Evolutionary conservation across 2,797 vertebrate genomes (phyloP).

Genomic region (Hydrolagus colliei): DNA sequence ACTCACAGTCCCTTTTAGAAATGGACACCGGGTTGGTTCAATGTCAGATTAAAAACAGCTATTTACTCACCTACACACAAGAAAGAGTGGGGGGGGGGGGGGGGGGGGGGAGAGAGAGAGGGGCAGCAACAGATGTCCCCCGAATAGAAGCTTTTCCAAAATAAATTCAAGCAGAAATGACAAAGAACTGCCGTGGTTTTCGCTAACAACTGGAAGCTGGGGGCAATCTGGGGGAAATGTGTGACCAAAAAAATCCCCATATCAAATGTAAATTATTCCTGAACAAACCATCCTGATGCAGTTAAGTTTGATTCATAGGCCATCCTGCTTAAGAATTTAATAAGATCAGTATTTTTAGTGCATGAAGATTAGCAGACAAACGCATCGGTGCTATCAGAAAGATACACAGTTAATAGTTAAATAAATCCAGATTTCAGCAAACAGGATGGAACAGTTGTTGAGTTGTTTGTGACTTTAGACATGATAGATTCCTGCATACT

Average conservation of each 20-base stretch:
- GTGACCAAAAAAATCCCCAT: background rate
- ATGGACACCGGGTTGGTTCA: no score
- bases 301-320: background rate
- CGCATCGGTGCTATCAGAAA: background rate
- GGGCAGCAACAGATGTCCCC: background rate
- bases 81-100: no score
- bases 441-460: constrained; percentile 9
- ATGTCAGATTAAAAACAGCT: background rate
- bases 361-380: constrained; percentile 6
- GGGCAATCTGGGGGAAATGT: background rate
- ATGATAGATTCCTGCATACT: background rate
- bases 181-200: background rate
- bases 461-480: constrained; percentile 68
- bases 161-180: background rate
- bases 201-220: background rate
- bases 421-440: constrained; percentile 13
- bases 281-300: background rate
- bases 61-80: no score
- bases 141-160: background rate
- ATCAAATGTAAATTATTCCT: background rate
- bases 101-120: background rate
- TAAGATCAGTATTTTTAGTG: background rate
- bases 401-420: background rate
- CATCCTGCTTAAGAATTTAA: background rate
- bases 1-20: background rate